Evolutionary conservation across 2,888 invertebrate genomes (phyloP).

Genomic region (Standfussiana lucernea): DNA sequence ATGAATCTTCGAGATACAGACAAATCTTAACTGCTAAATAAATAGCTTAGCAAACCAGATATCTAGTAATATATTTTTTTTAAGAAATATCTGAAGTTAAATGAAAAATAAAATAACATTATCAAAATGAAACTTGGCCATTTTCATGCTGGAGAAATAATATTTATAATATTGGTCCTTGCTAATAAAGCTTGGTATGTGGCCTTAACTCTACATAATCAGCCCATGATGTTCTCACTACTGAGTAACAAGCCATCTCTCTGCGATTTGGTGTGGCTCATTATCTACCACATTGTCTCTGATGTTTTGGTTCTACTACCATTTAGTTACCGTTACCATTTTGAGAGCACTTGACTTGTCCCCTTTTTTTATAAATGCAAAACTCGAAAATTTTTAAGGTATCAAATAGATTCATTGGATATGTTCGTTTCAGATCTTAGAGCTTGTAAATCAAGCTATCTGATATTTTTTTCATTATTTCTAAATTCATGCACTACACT

Average conservation of each 20-base stretch:
- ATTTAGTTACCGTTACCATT: background rate
- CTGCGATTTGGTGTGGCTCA: background rate
- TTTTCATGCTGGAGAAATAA: background rate
- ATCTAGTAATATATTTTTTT: background rate
- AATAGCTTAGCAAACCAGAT: background rate
- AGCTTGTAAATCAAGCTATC: background rate
- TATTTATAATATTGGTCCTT: background rate
- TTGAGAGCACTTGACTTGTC: background rate
- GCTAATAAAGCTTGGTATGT: background rate
- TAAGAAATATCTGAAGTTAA: background rate
- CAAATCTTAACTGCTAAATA: background rate
- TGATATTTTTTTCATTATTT: background rate
- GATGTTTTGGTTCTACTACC: background rate
- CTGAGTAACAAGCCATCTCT: background rate
- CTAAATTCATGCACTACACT: background rate
- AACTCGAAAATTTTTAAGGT: background rate
- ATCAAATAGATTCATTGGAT: background rate
- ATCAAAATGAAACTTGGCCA: background rate
- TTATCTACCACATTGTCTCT: background rate
- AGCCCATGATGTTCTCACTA: background rate
- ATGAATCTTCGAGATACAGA: background rate
- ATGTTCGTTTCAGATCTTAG: background rate
- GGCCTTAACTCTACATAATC: background rate
- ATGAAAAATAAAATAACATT: background rate
- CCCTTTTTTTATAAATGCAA: background rate